Evolutionary conservation across 2,888 invertebrate genomes (phyloP).

Genomic region (Drosophila eohydei): DNA sequence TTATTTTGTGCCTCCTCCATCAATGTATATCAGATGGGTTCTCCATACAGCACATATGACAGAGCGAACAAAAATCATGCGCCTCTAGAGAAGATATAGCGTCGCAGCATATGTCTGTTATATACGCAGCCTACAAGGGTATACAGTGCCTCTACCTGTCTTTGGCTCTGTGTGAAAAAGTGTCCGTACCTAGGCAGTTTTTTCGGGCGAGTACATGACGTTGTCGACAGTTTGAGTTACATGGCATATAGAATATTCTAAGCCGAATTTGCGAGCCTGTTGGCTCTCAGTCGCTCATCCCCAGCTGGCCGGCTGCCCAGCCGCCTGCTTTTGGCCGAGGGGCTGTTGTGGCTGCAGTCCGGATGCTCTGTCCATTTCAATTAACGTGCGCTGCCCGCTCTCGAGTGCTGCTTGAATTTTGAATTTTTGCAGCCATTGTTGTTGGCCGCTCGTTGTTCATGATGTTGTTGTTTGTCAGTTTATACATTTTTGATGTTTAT

Average conservation of each 20-base stretch:
- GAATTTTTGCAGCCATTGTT: constrained; percentile 72
- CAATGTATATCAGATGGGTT: no score
- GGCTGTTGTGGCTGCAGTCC: constrained; percentile 60
- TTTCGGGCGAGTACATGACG: constrained; percentile 23
- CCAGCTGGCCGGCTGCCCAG: not conserved
- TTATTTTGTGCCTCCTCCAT: no score
- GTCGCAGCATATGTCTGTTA: not conserved
- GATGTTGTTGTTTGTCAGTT: constrained; percentile 57
- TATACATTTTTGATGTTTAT: constrained; percentile 68
- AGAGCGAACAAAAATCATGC: no score
- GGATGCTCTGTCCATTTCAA: constrained; percentile 82
- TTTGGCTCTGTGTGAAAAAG: constrained; percentile 32
- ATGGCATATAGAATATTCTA: constrained; percentile 48
- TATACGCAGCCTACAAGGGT: not conserved
- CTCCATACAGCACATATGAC: no score
- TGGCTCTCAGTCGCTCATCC: no score
- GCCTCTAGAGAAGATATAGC: no score
- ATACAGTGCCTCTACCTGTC: not conserved
- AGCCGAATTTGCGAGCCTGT: constrained; percentile 8
- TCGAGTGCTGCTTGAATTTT: constrained; percentile 82
- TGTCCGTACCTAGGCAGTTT: constrained; percentile 13
- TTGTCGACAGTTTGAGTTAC: constrained; percentile 41
- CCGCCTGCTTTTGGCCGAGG: constrained; percentile 14
- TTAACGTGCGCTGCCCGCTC: constrained; percentile 74
- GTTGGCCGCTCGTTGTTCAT: constrained; percentile 16